These are phyloP conservation scores for Aromia moschata DNA, from an alignment of 2,888 invertebrate genomes.

Conservation along the genomic window DNA sequence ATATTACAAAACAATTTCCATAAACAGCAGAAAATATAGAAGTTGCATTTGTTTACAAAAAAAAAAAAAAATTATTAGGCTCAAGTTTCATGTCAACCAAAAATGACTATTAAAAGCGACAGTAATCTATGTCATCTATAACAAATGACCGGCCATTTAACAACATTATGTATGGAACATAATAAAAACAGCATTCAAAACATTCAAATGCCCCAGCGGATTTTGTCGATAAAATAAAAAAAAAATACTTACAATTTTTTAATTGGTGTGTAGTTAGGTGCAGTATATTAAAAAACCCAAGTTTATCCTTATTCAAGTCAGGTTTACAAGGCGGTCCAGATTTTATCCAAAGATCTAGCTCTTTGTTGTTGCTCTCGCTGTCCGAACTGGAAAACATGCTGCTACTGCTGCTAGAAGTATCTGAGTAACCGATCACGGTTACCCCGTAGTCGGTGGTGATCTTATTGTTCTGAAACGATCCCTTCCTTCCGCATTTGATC, in stretches of 20 bases:
- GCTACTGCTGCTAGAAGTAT: slow-evolving; percentile 62
- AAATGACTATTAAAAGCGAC: too few relatives aligned
- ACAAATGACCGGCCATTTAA: not conserved
- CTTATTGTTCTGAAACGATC: slow-evolving; percentile 26
- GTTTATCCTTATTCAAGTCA: slow-evolving; percentile 65
- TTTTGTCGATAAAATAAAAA: slow-evolving; percentile 3
- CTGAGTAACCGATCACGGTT: slow-evolving; percentile 55
- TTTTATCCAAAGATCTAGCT: slow-evolving; percentile 65
- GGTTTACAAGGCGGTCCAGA: slow-evolving; percentile 66
- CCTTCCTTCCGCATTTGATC: not conserved
- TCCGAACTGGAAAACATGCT: slow-evolving; percentile 64
- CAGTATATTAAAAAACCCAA: slow-evolving; percentile 71
- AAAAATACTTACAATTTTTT: slow-evolving; percentile 68
- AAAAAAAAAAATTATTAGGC: too few relatives aligned
- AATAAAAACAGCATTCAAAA: not conserved
- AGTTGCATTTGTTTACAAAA: too few relatives aligned
- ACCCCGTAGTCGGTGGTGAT: slow-evolving; percentile 53
- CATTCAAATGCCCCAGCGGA: too few relatives aligned
- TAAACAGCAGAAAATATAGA: too few relatives aligned
- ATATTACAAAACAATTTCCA: too few relatives aligned
- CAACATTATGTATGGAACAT: not conserved
- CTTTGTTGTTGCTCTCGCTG: slow-evolving; percentile 63
- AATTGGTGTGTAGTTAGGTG: slow-evolving; percentile 70
- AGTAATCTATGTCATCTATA: too few relatives aligned
- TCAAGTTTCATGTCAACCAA: too few relatives aligned